Evolutionary conservation across 2,888 invertebrate species (phyloP).

Genomic region (Caenorhabditis uteleia): DNA sequence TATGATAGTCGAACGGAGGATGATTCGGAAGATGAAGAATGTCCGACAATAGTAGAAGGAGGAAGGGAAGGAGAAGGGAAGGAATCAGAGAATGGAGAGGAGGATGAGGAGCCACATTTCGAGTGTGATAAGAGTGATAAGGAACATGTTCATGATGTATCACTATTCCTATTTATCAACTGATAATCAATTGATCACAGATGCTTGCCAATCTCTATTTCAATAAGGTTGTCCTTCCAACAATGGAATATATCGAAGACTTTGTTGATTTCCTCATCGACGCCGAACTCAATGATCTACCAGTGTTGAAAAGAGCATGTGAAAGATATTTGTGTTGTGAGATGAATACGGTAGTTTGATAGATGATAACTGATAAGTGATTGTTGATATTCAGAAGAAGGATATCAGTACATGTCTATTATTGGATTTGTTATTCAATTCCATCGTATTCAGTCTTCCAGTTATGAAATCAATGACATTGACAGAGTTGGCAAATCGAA

Average conservation of each 20-base stretch:
- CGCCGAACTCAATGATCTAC: slow-evolving; percentile 68
- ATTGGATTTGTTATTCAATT: slow-evolving; percentile 65
- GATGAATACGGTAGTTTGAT: slow-evolving; percentile 54
- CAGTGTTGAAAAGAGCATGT: slow-evolving; percentile 66
- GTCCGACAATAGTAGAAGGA: slow-evolving; percentile 11
- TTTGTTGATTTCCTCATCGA: slow-evolving; percentile 62
- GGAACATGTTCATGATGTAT: slow-evolving; percentile 67
- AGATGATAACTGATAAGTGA: not conserved
- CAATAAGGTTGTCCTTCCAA: slow-evolving; percentile 65
- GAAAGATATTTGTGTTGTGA: slow-evolving; percentile 68
- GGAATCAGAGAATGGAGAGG: slow-evolving; percentile 16
- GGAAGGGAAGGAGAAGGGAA: slow-evolving; percentile 34
- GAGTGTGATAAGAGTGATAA: slow-evolving; percentile 65
- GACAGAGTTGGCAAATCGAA: slow-evolving; percentile 58
- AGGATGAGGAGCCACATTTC: slow-evolving; percentile 50
- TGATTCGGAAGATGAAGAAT: slow-evolving; percentile 42
- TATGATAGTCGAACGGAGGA: slow-evolving; percentile 53
- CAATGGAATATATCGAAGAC: slow-evolving; percentile 68
- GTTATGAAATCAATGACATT: slow-evolving; percentile 69
- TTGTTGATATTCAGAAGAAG: slow-evolving; percentile 52
- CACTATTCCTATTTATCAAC: slow-evolving; percentile 2
- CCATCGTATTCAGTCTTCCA: slow-evolving; percentile 66
- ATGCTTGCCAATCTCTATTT: slow-evolving; percentile 66
- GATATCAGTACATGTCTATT: slow-evolving; percentile 64
- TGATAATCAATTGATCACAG: slow-evolving; percentile 22